phyloP scores from a whole-genome alignment of 2,888 invertebrate species.

The Orthonevra nobilis region DNA sequence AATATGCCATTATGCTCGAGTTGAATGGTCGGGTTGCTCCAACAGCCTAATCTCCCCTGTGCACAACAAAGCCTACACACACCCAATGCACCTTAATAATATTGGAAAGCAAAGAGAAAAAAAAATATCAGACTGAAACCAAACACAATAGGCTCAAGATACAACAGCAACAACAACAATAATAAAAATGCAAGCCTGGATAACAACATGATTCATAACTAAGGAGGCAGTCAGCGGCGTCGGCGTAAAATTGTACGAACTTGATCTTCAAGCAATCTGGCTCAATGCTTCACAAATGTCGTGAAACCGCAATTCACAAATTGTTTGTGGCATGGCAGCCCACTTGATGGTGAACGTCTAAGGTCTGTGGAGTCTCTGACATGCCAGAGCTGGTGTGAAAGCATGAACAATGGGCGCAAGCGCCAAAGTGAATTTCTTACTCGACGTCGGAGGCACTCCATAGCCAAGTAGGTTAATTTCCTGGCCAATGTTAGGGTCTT shows the following conservation, averaged over 20 bases:
- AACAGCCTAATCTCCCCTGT: slow-evolving; percentile 25
- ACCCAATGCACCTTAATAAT: slow-evolving; percentile 13
- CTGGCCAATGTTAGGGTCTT: slow-evolving; percentile 66
- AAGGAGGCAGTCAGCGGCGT: slow-evolving; percentile 61
- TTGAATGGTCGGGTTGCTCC: slow-evolving; percentile 55
- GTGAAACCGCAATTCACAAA: slow-evolving; percentile 67
- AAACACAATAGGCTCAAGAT: slow-evolving; percentile 19
- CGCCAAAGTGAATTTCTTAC: slow-evolving; percentile 35
- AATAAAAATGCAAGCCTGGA: slow-evolving; percentile 6
- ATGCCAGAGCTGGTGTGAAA: slow-evolving; percentile 37
- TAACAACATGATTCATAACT: slow-evolving; percentile 68
- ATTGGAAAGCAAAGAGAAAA: neutral
- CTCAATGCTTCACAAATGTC: slow-evolving; percentile 50
- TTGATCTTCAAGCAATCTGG: slow-evolving; percentile 66
- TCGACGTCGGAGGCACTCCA: neutral
- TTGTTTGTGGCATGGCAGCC: slow-evolving; percentile 19
- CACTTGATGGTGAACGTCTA: no score
- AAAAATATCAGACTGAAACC: slow-evolving; percentile 23
- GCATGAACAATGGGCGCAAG: slow-evolving; percentile 62
- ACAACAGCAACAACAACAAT: no score
- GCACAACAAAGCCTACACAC: slow-evolving; percentile 43
- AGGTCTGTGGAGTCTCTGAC: no score
- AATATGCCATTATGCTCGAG: slow-evolving; percentile 54
- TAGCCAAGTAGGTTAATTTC: slow-evolving; percentile 67
- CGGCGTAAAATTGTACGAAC: slow-evolving; percentile 65